These are phyloP conservation scores for Podarcis cretensis DNA, from an alignment of 2,113 vertebrate species.

Conservation along the genomic window DNA sequence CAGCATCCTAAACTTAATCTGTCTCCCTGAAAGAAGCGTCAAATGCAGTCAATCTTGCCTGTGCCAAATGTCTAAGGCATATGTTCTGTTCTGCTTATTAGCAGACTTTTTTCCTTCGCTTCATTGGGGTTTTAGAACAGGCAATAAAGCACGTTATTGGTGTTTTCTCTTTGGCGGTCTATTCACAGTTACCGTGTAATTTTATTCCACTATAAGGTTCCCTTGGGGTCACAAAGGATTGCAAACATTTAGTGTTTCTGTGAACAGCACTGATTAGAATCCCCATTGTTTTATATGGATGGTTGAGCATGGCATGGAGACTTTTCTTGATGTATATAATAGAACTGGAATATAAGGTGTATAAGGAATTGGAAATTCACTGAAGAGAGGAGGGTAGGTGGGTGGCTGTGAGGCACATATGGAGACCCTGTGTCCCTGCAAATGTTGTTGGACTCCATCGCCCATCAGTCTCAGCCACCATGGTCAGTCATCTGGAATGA, in stretches of 20 bases:
- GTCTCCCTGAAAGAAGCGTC: neutral
- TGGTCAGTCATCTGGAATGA: too few relatives aligned
- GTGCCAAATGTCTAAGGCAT: neutral
- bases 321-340: neutral
- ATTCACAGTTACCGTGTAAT: neutral
- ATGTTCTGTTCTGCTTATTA: neutral
- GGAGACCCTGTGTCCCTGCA: too few relatives aligned
- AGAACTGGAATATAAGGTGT: neutral
- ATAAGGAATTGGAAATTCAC: accelerated
- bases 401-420: neutral
- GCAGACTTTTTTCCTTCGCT: neutral
- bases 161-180: neutral
- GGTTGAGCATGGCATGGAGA: neutral
- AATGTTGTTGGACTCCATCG: too few relatives aligned
- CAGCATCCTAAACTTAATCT: neutral
- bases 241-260: neutral
- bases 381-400: neutral
- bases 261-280: neutral
- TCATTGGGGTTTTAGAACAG: neutral
- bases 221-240: neutral
- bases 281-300: accelerated
- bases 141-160: accelerated
- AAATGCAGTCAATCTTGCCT: neutral
- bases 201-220: accelerated
- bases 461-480: too few relatives aligned